Evolutionary conservation across 2,888 invertebrate genomes (phyloP), one percentile per base, ranked within the genome.

Genomic region (Agrotis ipsilon): DNA sequence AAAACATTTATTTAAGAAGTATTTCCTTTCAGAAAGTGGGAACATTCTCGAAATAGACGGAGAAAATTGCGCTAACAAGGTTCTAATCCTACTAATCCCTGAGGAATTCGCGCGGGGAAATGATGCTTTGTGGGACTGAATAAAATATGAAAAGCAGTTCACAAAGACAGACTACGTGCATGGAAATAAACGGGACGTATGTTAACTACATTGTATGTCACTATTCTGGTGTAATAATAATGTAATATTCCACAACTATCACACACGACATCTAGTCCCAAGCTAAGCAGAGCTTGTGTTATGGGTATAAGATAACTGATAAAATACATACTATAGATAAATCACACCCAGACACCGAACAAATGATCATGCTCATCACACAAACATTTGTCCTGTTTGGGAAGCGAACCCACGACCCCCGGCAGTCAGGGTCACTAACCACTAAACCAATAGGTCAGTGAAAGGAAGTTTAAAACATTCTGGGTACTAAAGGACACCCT

Each of bases 1-100:
- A 72, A 78, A 76, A 76, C 52, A 72, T 76, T 80, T 63, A 63
- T 75, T 55, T 80, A 55, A 55, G 65, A 80, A 70, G 61, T 60
- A 75, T 69, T 80, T 54, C 60, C 61, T 62, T 72, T 61, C 54
- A 45, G 77, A 76, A 72, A 64, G 66, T 60, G 60, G 43, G 19
- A 59, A 62, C 59, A 67, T 48, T 58, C 57, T 66, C 72, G 57
- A 51, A 67, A 78, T 63, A 69, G 60, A 64, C 54, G 68, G 65
- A 21, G 78, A 62, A 63, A 79, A 79, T 78, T 64, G 78, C 63
- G 60, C 52, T 78, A 80, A 81, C 78, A 78, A 81, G 78, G 63
- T 58, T 73, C 69, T 78, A 81, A 80, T 69, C 78, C 69, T 21
- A 27, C 69, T 73, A 69, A 80, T 81, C 81, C 73, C 81, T 3